These are phyloP conservation scores for Glyptemys insculpta DNA, from an alignment of 2,797 vertebrate species.

Conservation along the genomic window DNA sequence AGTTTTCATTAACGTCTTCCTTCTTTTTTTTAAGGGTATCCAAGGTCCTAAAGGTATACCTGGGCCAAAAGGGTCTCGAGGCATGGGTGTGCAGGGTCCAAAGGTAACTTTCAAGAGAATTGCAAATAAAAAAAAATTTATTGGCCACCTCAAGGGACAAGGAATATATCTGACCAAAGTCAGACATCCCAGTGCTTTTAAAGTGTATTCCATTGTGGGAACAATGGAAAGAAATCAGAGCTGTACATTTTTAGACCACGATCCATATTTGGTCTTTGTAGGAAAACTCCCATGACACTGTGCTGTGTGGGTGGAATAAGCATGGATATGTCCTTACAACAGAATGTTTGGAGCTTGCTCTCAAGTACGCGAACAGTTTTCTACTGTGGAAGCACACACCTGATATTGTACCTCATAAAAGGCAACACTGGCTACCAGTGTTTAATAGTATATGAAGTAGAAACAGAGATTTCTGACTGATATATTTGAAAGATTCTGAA, in stretches of 20 bases:
- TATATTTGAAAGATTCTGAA: background rate
- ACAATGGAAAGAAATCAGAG: background rate
- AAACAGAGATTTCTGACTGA: background rate
- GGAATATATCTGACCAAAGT: background rate
- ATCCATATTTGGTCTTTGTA: background rate
- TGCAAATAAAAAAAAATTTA: background rate
- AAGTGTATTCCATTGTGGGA: background rate
- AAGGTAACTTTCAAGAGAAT: conserved; percentile 82
- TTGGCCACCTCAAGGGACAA: background rate
- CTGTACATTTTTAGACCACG: background rate
- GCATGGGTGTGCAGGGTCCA: conserved; percentile 81
- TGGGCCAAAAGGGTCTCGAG: conserved; percentile 86
- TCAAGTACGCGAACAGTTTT: background rate
- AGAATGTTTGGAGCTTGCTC: background rate
- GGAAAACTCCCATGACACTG: background rate
- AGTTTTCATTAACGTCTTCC: background rate
- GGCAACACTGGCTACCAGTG: background rate
- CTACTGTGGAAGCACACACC: background rate
- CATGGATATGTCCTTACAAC: background rate
- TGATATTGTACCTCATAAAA: background rate
- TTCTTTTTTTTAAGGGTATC: conserved; percentile 81
- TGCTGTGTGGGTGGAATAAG: background rate
- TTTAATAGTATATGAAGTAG: background rate
- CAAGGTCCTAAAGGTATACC: conserved; percentile 83
- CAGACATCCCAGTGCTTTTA: background rate